Conservation (phyloP, 2,113 vertebrate species). For the Corvus moneduloides region DNA sequence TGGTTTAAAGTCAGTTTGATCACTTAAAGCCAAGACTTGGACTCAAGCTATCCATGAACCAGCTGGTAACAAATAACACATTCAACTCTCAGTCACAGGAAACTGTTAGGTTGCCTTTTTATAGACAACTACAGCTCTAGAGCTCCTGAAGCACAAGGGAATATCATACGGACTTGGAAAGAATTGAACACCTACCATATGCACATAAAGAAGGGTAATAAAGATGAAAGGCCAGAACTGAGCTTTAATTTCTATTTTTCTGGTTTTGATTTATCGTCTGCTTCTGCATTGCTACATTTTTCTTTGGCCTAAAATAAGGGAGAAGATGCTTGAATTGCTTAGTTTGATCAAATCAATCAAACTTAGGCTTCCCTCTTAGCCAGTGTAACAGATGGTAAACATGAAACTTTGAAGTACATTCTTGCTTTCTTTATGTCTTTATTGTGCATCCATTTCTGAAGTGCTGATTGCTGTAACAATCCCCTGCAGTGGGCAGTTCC, state of each 20-base stretch:
- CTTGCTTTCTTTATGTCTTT: background rate
- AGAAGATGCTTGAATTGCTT: background rate
- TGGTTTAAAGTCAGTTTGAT: slow-evolving; percentile 54
- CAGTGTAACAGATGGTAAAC: background rate
- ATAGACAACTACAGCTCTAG: slow-evolving; percentile 28
- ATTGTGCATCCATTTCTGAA: background rate
- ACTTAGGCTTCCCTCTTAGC: background rate
- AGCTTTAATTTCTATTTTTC: slow-evolving; percentile 49
- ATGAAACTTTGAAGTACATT: background rate
- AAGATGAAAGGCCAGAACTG: slow-evolving; percentile 44
- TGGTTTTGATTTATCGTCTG: slow-evolving; percentile 55
- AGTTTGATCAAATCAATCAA: background rate
- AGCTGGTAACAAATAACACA: slow-evolving; percentile 67
- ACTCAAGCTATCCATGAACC: slow-evolving; percentile 23
- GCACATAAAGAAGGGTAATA: slow-evolving; percentile 36
- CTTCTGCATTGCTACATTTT: slow-evolving; percentile 14
- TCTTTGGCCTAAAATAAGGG: slow-evolving; percentile 25
- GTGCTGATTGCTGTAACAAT: background rate
- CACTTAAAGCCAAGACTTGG: slow-evolving; percentile 36
- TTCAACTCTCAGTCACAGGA: slow-evolving; percentile 50
- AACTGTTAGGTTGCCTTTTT: slow-evolving; percentile 56
- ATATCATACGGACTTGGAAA: background rate
- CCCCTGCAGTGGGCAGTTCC: background rate
- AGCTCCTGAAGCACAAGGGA: slow-evolving; percentile 31
- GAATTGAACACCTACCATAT: slow-evolving; percentile 40